Base-by-base conservation (phyloP, 2,797 vertebrate species). In the Paguma larvata region DNA sequence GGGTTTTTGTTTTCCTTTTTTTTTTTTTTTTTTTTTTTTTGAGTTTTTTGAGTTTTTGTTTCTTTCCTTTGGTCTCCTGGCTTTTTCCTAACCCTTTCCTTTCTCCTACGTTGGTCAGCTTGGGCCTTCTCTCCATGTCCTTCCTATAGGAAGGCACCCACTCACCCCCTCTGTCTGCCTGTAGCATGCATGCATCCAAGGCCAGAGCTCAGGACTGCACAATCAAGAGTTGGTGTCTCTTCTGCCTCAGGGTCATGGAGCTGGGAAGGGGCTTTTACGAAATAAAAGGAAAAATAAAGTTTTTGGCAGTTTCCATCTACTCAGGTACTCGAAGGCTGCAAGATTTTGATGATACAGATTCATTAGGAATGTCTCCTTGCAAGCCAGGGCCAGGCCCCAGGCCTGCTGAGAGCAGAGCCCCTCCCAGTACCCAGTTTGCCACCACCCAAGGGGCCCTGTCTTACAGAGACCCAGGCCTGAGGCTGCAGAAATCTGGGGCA, bases 401-500 rank as follows among this genome's bases (percentile, higher is more conserved):
- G 85, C 89, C 77, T 93, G 62, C 84, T 65, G n/a, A 78, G 90
- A 92, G 53, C 75, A 78, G 89, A 94, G 78, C 34, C 63, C 88
- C 56, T 87, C 51, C 32, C 15, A 56, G 75, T 65, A 87, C 30
- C 65, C 62, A 53, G 21, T 41, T 72, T 53, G 63, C 72, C 85
- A 95, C 59, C 65, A 68, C n/a, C 34, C 25, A 15, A 48, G 48
- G 67, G 68, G 85, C 84, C 91, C 93, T 73, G 78, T 79, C 21
- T 73, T 90, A 46, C 6, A 82, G 67, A 94, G 62, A 53, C 68
- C 78, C 15, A 13, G 75, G 96, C 86, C 95, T 23, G 68, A 92
- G 96, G 19, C 92, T 97, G 67, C 79, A 92, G 94, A 93, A 95
- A 93, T 95, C 56, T 79, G 97, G 97, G 97, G 95, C 96, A 77